Evolutionary conservation across 37 sponge, comb jelly and placozoan genomes (phyloP).

Genomic region (Theonella swinhoei): DNA sequence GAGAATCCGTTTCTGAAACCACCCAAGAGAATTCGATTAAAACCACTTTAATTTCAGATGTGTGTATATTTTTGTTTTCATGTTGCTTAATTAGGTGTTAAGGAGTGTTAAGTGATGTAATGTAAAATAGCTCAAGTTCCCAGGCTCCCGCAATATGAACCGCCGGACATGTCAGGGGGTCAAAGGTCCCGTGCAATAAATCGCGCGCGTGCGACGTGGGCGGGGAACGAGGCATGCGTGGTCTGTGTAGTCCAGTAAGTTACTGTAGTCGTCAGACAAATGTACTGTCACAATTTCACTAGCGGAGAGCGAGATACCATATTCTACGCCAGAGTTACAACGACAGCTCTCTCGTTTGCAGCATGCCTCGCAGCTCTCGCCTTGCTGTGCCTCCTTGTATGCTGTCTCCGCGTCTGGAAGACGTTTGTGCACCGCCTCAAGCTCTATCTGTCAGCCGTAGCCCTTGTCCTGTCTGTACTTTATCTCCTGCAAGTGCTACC

Average conservation of each 20-base stretch:
- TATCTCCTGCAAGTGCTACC: neutral
- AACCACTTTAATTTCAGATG: neutral
- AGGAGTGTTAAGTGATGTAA: no score
- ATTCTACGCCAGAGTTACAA: neutral
- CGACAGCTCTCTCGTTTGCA: neutral
- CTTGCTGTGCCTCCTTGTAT: neutral
- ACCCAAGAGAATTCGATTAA: slow-evolving; percentile 43
- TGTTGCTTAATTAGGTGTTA: no score
- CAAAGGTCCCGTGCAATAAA: no score
- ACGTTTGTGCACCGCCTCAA: neutral
- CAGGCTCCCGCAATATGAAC: no score
- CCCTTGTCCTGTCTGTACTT: neutral
- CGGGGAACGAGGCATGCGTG: no score
- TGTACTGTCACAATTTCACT: neutral
- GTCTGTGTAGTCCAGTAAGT: neutral
- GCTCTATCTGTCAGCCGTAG: neutral
- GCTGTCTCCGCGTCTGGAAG: neutral
- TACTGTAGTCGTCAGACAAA: neutral
- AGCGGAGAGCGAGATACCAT: neutral
- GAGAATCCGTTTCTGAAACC: slow-evolving; percentile 75
- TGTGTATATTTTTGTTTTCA: no score
- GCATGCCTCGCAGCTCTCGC: neutral
- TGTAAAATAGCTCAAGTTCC: no score
- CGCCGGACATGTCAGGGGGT: no score
- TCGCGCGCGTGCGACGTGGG: no score